These are phyloP conservation scores for Ailuropoda melanoleuca DNA, from an alignment of 2,113 vertebrate species.

Conservation along the genomic window DNA sequence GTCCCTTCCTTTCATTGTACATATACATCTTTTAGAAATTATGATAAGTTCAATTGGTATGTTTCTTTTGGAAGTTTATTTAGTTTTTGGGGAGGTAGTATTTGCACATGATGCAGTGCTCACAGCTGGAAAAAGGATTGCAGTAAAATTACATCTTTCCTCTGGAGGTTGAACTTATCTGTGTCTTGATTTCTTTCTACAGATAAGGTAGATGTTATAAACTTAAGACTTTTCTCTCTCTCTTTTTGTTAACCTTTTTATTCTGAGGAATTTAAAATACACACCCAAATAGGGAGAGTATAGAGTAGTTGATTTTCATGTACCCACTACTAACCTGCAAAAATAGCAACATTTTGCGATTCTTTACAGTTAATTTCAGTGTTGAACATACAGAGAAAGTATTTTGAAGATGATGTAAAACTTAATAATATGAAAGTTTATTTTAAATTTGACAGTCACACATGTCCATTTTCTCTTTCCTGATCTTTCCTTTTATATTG, in stretches of 20 bases:
- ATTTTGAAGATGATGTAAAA: background rate
- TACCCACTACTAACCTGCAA: background rate
- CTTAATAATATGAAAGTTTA: background rate
- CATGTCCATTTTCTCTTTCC: background rate
- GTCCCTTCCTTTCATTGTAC: background rate
- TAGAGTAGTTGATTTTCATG: background rate
- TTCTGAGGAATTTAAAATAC: background rate
- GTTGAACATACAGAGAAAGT: constrained; percentile 26
- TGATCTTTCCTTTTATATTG: constrained; percentile 1
- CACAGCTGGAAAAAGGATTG: background rate
- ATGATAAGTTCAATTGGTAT: background rate
- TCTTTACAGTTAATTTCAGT: constrained; percentile 41
- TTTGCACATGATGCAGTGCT: background rate
- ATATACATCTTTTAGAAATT: background rate
- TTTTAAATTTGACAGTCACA: background rate
- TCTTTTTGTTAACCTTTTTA: background rate
- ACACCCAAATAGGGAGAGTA: background rate
- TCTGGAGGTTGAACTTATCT: background rate
- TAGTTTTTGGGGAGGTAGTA: background rate
- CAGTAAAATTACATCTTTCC: background rate
- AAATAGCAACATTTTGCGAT: background rate
- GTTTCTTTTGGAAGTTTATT: constrained; percentile 6
- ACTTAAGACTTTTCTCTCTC: background rate
- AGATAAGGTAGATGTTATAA: background rate
- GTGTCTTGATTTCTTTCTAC: constrained; percentile 25